Base-by-base conservation (phyloP, 2,113 vertebrate genomes). In the Edolisoma coerulescens region DNA sequence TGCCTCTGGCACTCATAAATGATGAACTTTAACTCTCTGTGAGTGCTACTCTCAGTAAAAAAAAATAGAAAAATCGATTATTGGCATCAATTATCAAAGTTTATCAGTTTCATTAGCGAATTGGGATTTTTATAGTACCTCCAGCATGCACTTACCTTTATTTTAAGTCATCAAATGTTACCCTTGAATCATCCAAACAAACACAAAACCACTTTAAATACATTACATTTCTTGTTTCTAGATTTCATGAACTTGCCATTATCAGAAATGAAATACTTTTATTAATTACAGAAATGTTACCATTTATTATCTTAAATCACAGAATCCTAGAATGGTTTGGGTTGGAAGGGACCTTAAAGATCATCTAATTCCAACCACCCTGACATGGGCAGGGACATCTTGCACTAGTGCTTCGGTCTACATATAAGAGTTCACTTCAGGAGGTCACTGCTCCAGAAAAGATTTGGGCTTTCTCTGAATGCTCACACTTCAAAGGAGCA, bases 41-140 rank as follows among this genome's bases (percentile, higher is more conserved):
- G 74, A 94, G 91, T 86, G 53, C 57, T 93, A 94, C 87, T 13
- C 67, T 94, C 44, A 95, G 74, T 28, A 16, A 64, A 95, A 96
- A 64, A 95, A 96, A 97, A 94, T 2, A 88, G 41, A 84, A 89
- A 96, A 97, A 83, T 56, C 67, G 92, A 96, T 90, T 81, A 82
- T 88, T 84, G 68, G n/a, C 75, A 94, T 90, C 61, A 93, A 79
- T 97, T 96, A 96, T 80, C 61, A 93, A 82, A 94, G 83, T 86
- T 91, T 82, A 96, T 32, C 15, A 64, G 91, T 96, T 96, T 84
- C 70, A 96, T 49, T 73, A 90, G 56, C 52, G 88, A 89, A 87
- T 42, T 59, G 47, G 49, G 78, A 93, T 92, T 95, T 95, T 70
- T 91, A 44, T 35, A 88, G 53, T 41, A 41, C 26, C 39, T 78